Evolutionary conservation across 2,888 invertebrate genomes (phyloP), one percentile per base, ranked within the genome.

Genomic region (Neria commutata): DNA sequence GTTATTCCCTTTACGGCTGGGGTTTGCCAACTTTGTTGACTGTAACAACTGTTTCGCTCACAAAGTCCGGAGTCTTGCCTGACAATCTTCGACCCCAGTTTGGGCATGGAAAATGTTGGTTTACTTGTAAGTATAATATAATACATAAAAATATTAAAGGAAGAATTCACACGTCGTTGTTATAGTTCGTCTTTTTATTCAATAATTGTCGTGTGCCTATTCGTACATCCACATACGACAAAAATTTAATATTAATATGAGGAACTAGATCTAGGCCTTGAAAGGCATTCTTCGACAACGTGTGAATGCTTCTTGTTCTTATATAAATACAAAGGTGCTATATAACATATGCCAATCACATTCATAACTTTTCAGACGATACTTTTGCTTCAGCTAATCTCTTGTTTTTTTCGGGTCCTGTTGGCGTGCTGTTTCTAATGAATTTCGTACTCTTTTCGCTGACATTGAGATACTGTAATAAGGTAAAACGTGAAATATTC

Each of bases 1-100:
- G 84, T 72, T 92, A 91, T 75, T 88, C 88, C 1, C 46, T 87
- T 1, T 91, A 90, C 75, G 90, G 90, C 1, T 92, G 91, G 91
- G 87, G 88, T 3, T 69, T 87, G 10, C 85, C 91, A 0, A 72
- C 86, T 2, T 33, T 85, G 1, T 75, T 91, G 37, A 87, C 88
- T 0, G 65, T 82, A 10, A 73, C 84, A 6, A 86, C 86, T 57
- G 84, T 86, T 53, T 71, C 85, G 2, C 77, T 87, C 55, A 88
- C 89, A 67, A 77, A 79, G 45, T 85, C 83, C 25, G 80, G 80
- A n/a, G 52, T 83, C n/a, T 61, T 85, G n/a, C 81, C 81, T 1
- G 70, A 75, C 6, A 67, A 79, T 58, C 78, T 88, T 11, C 85
- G 86, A 49, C 87, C 90, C 0, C 83, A 86, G 63, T 86, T 91